These are phyloP conservation scores for Panulirus ornatus DNA, from an alignment of 1,140 invertebrate species.

Conservation along the genomic window DNA sequence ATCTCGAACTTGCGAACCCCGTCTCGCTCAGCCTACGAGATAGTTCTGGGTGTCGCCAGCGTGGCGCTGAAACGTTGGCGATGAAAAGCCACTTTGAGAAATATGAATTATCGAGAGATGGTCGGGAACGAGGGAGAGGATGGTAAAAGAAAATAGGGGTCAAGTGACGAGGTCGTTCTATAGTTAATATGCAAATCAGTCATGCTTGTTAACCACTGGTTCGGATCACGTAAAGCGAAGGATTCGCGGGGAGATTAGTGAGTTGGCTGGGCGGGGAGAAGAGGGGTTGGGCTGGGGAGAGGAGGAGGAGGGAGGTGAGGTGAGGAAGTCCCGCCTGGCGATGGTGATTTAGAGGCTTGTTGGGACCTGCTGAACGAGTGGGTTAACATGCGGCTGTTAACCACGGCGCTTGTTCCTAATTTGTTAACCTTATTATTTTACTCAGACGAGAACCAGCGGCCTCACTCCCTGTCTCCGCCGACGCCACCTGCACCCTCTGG, in stretches of 20 bases:
- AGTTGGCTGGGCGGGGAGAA: neutral
- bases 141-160: conserved; percentile 38
- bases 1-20: conserved; percentile 9
- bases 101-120: neutral
- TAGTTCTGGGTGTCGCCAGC: neutral
- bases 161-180: conserved; percentile 53
- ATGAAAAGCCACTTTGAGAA: neutral
- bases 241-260: conserved; percentile 13
- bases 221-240: conserved; percentile 34
- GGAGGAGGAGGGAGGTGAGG: neutral
- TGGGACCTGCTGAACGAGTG: neutral
- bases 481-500: no score
- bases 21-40: neutral
- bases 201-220: conserved; percentile 59
- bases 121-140: conserved; percentile 1
- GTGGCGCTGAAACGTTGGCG: neutral
- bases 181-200: conserved; percentile 68
- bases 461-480: neutral
- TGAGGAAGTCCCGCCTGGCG: neutral
- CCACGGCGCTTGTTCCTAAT: conserved; percentile 40
- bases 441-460: neutral
- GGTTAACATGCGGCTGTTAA: conserved; percentile 19
- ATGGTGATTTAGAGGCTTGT: conserved; percentile 8
- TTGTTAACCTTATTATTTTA: conserved; percentile 65
- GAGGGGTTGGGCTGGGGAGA: neutral